Evolutionary conservation across 2,113 vertebrate species (phyloP).

Genomic region (Rissa tridactyla): DNA sequence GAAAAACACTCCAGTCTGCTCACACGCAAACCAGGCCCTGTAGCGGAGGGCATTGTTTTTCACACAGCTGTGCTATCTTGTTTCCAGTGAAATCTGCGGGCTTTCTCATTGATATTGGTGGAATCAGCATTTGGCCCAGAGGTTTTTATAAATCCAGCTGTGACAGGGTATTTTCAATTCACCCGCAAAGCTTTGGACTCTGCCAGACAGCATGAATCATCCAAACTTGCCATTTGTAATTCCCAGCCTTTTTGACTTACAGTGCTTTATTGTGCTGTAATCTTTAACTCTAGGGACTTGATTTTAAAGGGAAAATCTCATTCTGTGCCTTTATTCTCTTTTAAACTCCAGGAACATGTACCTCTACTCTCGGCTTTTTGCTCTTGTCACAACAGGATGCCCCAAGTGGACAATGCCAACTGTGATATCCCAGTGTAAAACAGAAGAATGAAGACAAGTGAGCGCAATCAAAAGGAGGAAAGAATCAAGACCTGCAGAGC

Average conservation of each 20-base stretch:
- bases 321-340: not conserved
- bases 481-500: not conserved
- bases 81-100: not conserved
- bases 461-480: not conserved
- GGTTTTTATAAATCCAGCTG: not conserved
- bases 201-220: not conserved
- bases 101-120: not conserved
- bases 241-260: not conserved
- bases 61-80: not conserved
- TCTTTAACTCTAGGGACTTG: not conserved
- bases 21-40: not conserved
- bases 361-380: not conserved
- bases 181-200: not conserved
- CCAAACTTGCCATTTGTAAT: not conserved
- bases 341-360: not conserved
- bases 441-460: not conserved
- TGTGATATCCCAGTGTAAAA: not conserved
- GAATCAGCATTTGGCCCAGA: not conserved
- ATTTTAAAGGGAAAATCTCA: not conserved
- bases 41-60: not conserved
- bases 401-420: not conserved
- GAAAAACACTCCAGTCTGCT: not conserved
- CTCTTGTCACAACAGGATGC: not conserved
- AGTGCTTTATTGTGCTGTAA: not conserved
- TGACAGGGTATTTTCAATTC: not conserved